These are phyloP conservation scores for Pseudolaguvia tuberculata DNA, from an alignment of 2,113 vertebrate species.

Conservation along the genomic window DNA sequence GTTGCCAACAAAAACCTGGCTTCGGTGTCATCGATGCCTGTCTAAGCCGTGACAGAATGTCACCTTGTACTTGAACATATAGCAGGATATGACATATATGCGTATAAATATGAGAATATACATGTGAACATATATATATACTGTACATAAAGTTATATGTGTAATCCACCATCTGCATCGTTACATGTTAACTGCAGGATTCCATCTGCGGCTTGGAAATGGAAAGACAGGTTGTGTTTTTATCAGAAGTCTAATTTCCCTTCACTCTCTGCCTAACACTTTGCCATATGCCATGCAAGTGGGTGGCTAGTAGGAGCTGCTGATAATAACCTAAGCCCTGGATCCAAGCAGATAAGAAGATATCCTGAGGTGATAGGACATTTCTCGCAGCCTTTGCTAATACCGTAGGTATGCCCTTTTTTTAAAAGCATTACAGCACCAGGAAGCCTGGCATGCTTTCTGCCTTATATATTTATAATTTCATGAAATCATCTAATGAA, in stretches of 20 bases:
- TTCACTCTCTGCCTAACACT: conserved; percentile 51
- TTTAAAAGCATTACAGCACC: conserved; percentile 45
- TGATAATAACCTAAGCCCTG: conserved; percentile 42
- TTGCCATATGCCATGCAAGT: conserved; percentile 18
- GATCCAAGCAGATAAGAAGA: conserved; percentile 37
- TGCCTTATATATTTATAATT: not conserved
- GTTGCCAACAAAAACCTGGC: conserved; percentile 46
- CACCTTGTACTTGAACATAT: conserved; percentile 51
- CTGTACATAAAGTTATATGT: not conserved
- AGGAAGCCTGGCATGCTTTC: conserved; percentile 38
- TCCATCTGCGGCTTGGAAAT: not conserved
- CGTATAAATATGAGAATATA: not conserved
- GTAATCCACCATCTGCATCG: not conserved
- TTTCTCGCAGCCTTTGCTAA: conserved; percentile 49
- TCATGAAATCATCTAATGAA: not conserved
- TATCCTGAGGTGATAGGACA: conserved; percentile 44
- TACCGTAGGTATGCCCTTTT: conserved; percentile 48
- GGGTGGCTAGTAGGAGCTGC: conserved; percentile 32
- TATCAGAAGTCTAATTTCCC: conserved; percentile 53
- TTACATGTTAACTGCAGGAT: not conserved
- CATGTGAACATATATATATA: not conserved
- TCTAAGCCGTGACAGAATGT: conserved; percentile 57
- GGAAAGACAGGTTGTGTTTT: not conserved
- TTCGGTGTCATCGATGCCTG: conserved; percentile 53
- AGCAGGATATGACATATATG: not conserved